These are phyloP conservation scores for Oceanodroma tethys DNA, from an alignment of 2,113 vertebrate species.

Conservation along the genomic window DNA sequence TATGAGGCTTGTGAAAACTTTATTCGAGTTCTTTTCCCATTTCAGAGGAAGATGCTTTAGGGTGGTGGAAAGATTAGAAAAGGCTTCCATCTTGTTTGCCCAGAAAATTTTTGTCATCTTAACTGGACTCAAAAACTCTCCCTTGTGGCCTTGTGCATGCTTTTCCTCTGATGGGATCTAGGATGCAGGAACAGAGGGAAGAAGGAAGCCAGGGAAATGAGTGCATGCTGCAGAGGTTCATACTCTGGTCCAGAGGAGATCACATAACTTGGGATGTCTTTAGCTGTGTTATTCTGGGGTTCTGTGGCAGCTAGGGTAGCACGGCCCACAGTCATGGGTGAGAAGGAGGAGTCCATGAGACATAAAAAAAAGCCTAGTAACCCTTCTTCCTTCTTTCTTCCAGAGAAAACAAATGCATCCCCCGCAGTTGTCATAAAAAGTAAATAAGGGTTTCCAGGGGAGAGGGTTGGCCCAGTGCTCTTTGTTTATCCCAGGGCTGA, in stretches of 20 bases:
- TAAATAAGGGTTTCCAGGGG: background rate
- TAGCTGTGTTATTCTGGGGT: background rate
- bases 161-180: background rate
- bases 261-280: background rate
- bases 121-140: background rate
- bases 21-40: background rate
- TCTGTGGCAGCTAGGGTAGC: background rate
- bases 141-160: background rate
- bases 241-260: background rate
- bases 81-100: background rate
- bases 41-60: background rate
- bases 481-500: background rate
- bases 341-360: background rate
- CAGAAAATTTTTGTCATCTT: background rate
- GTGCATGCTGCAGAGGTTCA: background rate
- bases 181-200: background rate
- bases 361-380: background rate
- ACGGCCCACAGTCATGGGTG: background rate
- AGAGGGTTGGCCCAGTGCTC: background rate
- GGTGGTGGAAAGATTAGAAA: too few species aligned
- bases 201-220: background rate
- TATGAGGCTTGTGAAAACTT: background rate
- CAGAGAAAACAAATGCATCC: background rate
- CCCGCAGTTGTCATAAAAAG: background rate
- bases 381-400: background rate